Evolutionary conservation across 2,113 vertebrate species (phyloP), one percentile per base, ranked within the genome.

Genomic region (Aspiorhynchus laticeps): DNA sequence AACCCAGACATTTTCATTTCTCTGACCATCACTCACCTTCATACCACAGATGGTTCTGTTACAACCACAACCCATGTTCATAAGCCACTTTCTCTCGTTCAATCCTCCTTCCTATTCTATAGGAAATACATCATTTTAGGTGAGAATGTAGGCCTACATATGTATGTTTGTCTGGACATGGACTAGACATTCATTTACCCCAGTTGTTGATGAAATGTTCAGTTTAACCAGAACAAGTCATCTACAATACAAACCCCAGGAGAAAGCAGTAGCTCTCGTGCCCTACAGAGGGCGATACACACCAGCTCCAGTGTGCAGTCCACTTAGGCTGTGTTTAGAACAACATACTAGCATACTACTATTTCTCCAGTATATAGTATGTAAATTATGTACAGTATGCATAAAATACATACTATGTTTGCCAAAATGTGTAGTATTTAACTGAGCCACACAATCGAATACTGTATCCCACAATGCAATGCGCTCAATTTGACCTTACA

Each of bases 241-340:
- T 53, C 26, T 53, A 12, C 10, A 14, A 59, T 21, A 28, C 2
- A 71, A 77, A 12, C 3, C 38, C 17, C 43, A 19, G 21, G n/a
- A 75, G 5, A 5, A 14, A 21, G 67, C 48, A 85, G 77, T 87
- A 46, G 26, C 74, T 2, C 46, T 56, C 4, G 0, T 28, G 51
- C 61, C 84, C 88, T 75, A 88, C 75, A 86, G 87, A 81, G 51
- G 89, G 63, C 89, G 24, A 48, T 28, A 48, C 14, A 48, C 1
- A 76, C 69, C 48, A 74, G 41, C 51, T 53, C 38, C 61, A 56
- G 28, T 41, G 41, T 41, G 74, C 4, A 2, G 0, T 67, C 21
- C 9, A 17, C 12, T 48, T 84, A 17, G 7, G 46, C 43, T 51
- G 15, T 14, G n/a, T 53, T 77, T 1, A 46, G 14, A 80, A 15